phyloP scores from a whole-genome alignment of 2,797 vertebrate species.

The Hirundo rustica region DNA sequence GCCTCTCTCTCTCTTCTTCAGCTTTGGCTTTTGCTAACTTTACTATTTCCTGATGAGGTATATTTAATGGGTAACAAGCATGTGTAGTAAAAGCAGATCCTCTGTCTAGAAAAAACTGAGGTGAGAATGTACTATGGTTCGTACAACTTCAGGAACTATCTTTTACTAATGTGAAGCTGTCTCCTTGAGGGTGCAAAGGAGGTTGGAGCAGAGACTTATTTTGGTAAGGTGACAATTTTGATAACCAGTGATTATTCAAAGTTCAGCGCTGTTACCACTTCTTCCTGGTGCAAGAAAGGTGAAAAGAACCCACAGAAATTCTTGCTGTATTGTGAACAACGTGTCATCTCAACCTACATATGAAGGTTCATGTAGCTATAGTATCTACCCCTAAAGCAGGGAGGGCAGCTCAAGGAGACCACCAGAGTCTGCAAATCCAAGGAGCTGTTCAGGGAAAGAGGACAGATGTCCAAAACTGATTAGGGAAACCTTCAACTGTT shows the following conservation, averaged over 20 bases:
- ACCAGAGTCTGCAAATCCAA: not conserved
- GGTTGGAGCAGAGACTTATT: not conserved
- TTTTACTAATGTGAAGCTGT: not conserved
- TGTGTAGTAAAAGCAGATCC: not conserved
- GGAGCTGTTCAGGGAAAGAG: not conserved
- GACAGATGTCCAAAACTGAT: not conserved
- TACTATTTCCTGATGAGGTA: not conserved
- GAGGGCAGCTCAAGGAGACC: not conserved
- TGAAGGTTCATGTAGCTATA: rapidly evolving
- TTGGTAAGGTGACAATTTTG: not conserved
- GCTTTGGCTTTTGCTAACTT: not conserved
- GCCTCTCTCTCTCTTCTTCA: not conserved
- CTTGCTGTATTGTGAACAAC: not conserved
- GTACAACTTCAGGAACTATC: not conserved
- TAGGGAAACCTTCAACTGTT: not conserved
- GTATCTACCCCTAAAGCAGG: not conserved
- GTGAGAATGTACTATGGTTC: not conserved
- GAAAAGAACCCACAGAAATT: not conserved
- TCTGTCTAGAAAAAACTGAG: not conserved
- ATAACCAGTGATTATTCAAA: not conserved
- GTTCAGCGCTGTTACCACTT: not conserved
- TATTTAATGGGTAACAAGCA: not conserved
- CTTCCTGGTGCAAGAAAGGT: not conserved
- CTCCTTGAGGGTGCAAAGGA: too few relatives aligned
- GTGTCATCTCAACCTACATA: not conserved